Evolutionary conservation across 2,888 invertebrate species (phyloP).

Genomic region (Clivina fossor): DNA sequence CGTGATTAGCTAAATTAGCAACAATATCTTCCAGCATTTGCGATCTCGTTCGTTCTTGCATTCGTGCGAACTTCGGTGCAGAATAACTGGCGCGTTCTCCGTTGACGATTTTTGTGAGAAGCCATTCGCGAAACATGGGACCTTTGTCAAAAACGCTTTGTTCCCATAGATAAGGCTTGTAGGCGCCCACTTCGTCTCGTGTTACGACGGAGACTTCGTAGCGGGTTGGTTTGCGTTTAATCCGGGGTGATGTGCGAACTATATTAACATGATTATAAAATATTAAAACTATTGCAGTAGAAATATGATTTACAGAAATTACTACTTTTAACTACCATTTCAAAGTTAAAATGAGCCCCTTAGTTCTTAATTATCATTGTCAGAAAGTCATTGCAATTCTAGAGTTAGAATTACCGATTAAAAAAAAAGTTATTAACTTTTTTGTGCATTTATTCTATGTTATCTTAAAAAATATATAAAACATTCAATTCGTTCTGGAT

Average conservation of each 20-base stretch:
- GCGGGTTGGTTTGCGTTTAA: constrained; percentile 81
- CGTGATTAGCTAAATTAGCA: constrained; percentile 90
- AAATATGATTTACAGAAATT: neutral
- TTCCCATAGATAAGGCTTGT: constrained; percentile 94
- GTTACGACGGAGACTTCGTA: constrained; percentile 93
- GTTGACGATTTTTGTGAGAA: constrained; percentile 90
- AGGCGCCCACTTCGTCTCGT: constrained; percentile 91
- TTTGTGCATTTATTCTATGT: no score
- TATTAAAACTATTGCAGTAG: constrained; percentile 35
- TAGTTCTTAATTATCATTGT: no score
- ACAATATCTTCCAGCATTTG: constrained; percentile 95
- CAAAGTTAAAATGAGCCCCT: no score
- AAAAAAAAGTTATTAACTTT: no score
- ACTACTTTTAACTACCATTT: neutral
- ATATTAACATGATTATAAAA: no score
- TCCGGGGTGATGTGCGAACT: constrained; percentile 86
- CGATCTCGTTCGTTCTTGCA: constrained; percentile 90
- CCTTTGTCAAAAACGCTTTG: constrained; percentile 93
- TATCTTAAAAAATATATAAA: no score
- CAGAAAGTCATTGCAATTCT: no score
- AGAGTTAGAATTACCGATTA: no score
- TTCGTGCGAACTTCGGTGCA: constrained; percentile 91
- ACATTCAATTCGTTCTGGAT: no score
- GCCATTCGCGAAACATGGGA: constrained; percentile 93
- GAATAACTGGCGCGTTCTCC: constrained; percentile 92